Evolutionary conservation across 1,140 invertebrate species (phyloP), one percentile per base, ranked within the genome.

Genomic region (Antheraea pernyi): DNA sequence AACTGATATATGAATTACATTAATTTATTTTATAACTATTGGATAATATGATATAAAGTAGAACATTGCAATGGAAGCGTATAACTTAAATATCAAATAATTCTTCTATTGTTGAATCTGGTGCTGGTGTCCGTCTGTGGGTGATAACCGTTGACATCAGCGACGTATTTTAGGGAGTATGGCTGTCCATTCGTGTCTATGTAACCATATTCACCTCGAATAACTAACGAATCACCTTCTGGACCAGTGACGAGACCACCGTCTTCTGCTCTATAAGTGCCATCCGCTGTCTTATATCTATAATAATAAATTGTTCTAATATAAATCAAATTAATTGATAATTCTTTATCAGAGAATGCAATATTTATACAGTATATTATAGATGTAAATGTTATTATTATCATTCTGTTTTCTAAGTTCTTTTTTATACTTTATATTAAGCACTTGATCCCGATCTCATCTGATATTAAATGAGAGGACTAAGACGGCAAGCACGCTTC

Each of bases 51-150:
- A 42, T 13, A 53, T n/a, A 53, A 53, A 53, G 16, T n/a, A 53
- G 16, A 16, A 53, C 46, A n/a, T 13, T 53, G 11, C 13, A 53
- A 53, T 13, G 5, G 1, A 53, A 13, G 13, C 0, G 9, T 53
- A 11, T 53, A 16, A 53, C 5, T 0, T 53, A 16, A 61, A 61
- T 22, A 61, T 81, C 69, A 89, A 73, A 86, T 76, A 61, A 91
- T 85, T 76, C 82, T 76, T 81, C 89, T 83, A 72, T 91, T 87
- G 68, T 91, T 91, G 70, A 83, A 90, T 74, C 88, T 78, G 36
- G 75, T 77, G 37, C 7, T 82, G 74, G 10, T 79, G 11, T 80
- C 65, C 9, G 71, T 16, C 46, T 76, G 67, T 10, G 86, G 81
- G 65, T 79, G 86, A 65, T 78, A 91, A 0, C 89, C 88, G 36